A percentile compares a stretch with the other conserved stretches of the same genome.
phyloP scores from a whole-genome alignment of 1,140 invertebrate species.

The Meloidogyne floridensis region DNA sequence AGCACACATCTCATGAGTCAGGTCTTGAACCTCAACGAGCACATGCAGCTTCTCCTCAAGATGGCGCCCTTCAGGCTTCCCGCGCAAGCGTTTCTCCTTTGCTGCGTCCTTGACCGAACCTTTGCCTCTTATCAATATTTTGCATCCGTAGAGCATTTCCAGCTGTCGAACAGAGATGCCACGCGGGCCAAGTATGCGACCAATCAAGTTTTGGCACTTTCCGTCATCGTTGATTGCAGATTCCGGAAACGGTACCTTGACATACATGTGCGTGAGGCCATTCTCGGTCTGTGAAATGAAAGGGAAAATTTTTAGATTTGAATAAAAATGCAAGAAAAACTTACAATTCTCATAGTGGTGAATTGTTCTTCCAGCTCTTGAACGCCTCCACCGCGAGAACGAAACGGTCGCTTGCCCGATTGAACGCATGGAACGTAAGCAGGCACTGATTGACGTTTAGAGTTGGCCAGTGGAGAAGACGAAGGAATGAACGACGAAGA shows the following conservation, averaged over 20 bases:
- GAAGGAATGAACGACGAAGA: neutral
- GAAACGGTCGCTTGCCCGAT: neutral
- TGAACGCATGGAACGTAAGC: constrained; percentile 1
- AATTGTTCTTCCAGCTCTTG: neutral
- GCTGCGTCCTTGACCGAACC: constrained; percentile 77
- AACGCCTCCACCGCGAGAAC: neutral
- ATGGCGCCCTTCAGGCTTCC: constrained; percentile 99
- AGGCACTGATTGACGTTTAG: constrained; percentile 2
- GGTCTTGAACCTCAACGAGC: constrained; percentile 72
- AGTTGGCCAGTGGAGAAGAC: constrained; percentile 1
- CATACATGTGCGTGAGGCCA: neutral
- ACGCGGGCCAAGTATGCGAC: constrained; percentile 92
- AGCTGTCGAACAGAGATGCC: constrained; percentile 99
- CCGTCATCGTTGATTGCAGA: neutral
- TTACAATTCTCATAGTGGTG: neutral
- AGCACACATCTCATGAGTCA: constrained; percentile 33
- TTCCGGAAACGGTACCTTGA: neutral
- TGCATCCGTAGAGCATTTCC: constrained; percentile 97
- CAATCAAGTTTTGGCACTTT: constrained; percentile 83
- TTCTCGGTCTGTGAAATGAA: neutral
- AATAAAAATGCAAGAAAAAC: neutral
- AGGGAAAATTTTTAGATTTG: neutral
- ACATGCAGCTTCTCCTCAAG: constrained; percentile 97
- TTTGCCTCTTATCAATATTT: constrained; percentile 98
- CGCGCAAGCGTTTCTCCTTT: constrained; percentile 65